phyloP scores from a whole-genome alignment of 2,797 vertebrate genomes.

The Pristis pectinata region DNA sequence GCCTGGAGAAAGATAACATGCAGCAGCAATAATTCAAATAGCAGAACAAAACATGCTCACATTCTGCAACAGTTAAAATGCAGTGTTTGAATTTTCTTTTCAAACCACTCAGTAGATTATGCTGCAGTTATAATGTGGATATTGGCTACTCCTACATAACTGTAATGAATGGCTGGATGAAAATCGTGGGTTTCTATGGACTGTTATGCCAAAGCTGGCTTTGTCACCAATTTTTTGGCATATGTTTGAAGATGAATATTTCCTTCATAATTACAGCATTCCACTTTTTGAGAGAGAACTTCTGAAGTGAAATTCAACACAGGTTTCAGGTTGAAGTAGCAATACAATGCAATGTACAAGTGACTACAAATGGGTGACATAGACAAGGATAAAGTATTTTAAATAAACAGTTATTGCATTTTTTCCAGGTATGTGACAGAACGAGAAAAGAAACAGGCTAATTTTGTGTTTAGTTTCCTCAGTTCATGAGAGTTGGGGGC shows the following conservation, averaged over 20 bases:
- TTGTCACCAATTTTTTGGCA: background rate
- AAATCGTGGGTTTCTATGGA: background rate
- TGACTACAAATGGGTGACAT: background rate
- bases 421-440: background rate
- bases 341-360: background rate
- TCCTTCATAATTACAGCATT: background rate
- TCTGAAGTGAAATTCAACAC: background rate
- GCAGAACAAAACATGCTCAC: constrained; percentile 27
- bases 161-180: constrained; percentile 18
- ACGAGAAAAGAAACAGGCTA: background rate
- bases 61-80: constrained; percentile 31
- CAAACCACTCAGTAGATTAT: constrained; percentile 16
- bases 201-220: background rate
- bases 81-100: constrained; percentile 28
- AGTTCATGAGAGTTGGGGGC: background rate
- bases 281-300: background rate
- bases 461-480: background rate
- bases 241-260: background rate
- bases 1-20: constrained; percentile 54
- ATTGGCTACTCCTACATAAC: constrained; percentile 4
- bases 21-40: constrained; percentile 53
- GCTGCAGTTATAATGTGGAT: constrained; percentile 16
- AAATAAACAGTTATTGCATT: background rate
- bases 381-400: background rate
- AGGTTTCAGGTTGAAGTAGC: background rate